Evolutionary conservation across 2,888 invertebrate species (phyloP).

Genomic region (Idaea aversata): DNA sequence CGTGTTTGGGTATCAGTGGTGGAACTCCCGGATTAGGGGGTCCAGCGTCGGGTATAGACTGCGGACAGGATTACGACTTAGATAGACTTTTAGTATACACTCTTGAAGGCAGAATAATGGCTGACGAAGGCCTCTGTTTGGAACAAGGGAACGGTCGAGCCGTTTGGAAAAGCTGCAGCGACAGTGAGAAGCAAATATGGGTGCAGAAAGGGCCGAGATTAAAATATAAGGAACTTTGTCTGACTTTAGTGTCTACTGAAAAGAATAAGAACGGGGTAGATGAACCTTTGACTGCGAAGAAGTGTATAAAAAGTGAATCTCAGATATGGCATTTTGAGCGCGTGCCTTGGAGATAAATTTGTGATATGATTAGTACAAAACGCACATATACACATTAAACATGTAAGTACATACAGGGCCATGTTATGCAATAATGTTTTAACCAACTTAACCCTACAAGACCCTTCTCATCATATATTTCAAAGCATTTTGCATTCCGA

Average conservation of each 20-base stretch:
- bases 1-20: constrained; percentile 63
- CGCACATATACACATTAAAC: constrained; percentile 27
- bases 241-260: constrained; percentile 48
- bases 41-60: constrained; percentile 83
- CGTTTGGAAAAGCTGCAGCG: constrained; percentile 86
- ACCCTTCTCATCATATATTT: too few relatives aligned
- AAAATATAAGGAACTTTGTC: constrained; percentile 57
- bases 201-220: constrained; percentile 71
- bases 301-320: constrained; percentile 77
- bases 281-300: constrained; percentile 77
- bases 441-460: too few relatives aligned
- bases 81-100: constrained; percentile 87
- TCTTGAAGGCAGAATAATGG: constrained; percentile 87
- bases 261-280: constrained; percentile 48
- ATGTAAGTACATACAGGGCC: background rate
- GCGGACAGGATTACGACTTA: constrained; percentile 79
- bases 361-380: constrained; percentile 32
- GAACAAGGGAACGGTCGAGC: constrained; percentile 84
- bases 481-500: too few relatives aligned
- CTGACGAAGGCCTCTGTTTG: constrained; percentile 92
- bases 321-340: constrained; percentile 86
- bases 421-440: too few relatives aligned
- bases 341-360: constrained; percentile 82
- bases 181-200: constrained; percentile 86
- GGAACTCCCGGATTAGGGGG: constrained; percentile 85